A percentile compares a stretch with the other conserved stretches of the same genome.
phyloP scores from a whole-genome alignment of 2,888 invertebrate genomes.

The Dorcus hopei region DNA sequence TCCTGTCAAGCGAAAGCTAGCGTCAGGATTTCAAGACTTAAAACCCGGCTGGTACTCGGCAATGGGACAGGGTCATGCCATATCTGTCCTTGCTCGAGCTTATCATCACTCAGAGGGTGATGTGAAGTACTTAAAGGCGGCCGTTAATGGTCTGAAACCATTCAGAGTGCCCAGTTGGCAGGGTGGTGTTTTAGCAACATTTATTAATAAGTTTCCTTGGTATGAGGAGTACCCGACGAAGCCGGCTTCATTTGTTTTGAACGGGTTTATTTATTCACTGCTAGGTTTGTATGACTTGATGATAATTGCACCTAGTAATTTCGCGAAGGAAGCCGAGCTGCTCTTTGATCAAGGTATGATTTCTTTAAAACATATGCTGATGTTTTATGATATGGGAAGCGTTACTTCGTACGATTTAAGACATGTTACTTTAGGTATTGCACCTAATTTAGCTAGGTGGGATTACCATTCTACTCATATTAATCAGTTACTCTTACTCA shows the following conservation, averaged over 20 bases:
- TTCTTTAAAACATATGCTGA: conserved; percentile 82
- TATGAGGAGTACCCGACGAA: conserved; percentile 98
- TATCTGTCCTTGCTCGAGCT: conserved; percentile 91
- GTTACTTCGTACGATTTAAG: conserved; percentile 95
- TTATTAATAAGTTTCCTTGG: conserved; percentile 86
- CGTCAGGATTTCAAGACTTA: conserved; percentile 61
- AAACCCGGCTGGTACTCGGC: conserved; percentile 73
- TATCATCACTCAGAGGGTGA: conserved; percentile 78
- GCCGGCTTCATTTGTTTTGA: conserved; percentile 92
- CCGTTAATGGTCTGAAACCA: conserved; percentile 74
- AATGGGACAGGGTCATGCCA: conserved; percentile 98
- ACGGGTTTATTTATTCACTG: conserved; percentile 97
- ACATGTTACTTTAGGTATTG: conserved; percentile 84
- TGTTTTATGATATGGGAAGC: conserved; percentile 91
- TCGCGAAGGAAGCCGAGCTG: conserved; percentile 68
- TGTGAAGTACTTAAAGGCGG: conserved; percentile 74
- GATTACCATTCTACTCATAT: conserved; percentile 99
- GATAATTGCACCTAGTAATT: conserved; percentile 68
- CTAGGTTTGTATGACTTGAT: conserved; percentile 95
- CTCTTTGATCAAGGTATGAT: conserved; percentile 82
- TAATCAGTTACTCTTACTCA: conserved; percentile 86
- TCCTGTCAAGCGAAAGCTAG: conserved; percentile 73
- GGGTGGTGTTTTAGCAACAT: conserved; percentile 81
- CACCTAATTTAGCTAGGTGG: conserved; percentile 95
- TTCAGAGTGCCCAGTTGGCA: conserved; percentile 70